Conservation (phyloP, 2,888 invertebrate species). For the Copidosoma aretas region DNA sequence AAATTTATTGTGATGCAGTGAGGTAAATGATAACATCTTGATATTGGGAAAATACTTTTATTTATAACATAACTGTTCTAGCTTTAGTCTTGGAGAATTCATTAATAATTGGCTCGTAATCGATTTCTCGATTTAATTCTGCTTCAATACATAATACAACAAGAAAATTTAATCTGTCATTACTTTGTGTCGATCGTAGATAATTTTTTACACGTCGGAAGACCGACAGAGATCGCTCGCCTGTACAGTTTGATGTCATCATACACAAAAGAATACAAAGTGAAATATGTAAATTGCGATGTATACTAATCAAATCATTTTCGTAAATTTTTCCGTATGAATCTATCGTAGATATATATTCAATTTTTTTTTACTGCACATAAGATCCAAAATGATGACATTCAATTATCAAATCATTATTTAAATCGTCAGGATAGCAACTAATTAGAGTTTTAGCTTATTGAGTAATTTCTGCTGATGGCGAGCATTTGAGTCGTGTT, state of each 20-base stretch:
- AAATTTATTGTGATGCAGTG: too few species aligned
- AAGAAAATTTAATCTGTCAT: conserved; percentile 18
- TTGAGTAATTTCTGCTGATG: conserved; percentile 16
- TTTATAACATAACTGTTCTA: conserved; percentile 24
- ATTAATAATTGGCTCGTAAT: conserved; percentile 32
- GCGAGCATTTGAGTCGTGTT: not conserved
- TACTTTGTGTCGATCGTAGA: conserved; percentile 17
- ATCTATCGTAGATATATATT: conserved; percentile 57
- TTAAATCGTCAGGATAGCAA: conserved; percentile 18
- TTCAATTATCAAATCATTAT: conserved; percentile 12
- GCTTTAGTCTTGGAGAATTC: conserved; percentile 32
- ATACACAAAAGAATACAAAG: conserved; percentile 25
- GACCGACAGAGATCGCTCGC: conserved; percentile 31
- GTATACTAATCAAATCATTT: conserved; percentile 24
- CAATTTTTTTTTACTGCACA: conserved; percentile 6
- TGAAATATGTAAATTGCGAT: conserved; percentile 37
- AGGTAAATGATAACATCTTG: too few species aligned
- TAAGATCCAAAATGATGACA: conserved; percentile 23
- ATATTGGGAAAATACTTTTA: too few species aligned
- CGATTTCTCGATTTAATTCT: conserved; percentile 24
- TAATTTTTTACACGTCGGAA: conserved; percentile 33
- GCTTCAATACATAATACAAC: conserved; percentile 33
- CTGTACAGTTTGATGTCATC: conserved; percentile 30
- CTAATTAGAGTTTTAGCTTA: conserved; percentile 13
- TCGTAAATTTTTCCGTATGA: conserved; percentile 40